These are phyloP conservation scores for Tenrec ecaudatus DNA, from an alignment of 2,113 vertebrate genomes.

Conservation along the genomic window DNA sequence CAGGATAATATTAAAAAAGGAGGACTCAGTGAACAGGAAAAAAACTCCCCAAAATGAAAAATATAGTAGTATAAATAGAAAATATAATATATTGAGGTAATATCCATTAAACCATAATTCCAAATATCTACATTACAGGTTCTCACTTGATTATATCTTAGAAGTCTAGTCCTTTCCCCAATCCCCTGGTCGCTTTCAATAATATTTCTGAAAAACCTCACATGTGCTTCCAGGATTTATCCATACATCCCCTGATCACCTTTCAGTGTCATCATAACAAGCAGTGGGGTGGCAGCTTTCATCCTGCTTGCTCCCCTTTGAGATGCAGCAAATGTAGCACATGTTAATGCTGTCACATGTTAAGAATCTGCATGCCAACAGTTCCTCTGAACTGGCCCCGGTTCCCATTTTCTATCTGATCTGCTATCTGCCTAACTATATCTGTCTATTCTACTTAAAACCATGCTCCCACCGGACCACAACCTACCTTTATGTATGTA, in stretches of 20 bases:
- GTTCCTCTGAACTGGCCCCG: not conserved
- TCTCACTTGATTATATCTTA: not conserved
- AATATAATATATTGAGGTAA: not conserved
- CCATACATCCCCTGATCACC: not conserved
- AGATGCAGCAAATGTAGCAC: not conserved
- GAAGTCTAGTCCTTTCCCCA: not conserved
- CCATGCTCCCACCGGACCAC: not conserved
- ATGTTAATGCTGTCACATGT: rapidly evolving
- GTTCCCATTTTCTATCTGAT: too few species aligned
- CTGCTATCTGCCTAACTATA: not conserved
- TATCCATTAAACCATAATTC: not conserved
- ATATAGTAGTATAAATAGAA: not conserved
- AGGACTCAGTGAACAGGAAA: not conserved
- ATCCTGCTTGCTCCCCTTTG: not conserved
- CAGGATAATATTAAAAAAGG: not conserved
- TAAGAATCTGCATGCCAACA: not conserved
- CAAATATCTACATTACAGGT: not conserved
- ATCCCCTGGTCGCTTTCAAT: not conserved
- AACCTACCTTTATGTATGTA: not conserved
- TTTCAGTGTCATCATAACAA: not conserved
- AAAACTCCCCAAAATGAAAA: not conserved
- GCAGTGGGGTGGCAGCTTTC: not conserved
- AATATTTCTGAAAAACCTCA: not conserved
- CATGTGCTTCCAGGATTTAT: not conserved
- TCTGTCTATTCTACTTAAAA: not conserved